Evolutionary conservation across 2,113 vertebrate species (phyloP).

Genomic region (Chloroceryle aenea): DNA sequence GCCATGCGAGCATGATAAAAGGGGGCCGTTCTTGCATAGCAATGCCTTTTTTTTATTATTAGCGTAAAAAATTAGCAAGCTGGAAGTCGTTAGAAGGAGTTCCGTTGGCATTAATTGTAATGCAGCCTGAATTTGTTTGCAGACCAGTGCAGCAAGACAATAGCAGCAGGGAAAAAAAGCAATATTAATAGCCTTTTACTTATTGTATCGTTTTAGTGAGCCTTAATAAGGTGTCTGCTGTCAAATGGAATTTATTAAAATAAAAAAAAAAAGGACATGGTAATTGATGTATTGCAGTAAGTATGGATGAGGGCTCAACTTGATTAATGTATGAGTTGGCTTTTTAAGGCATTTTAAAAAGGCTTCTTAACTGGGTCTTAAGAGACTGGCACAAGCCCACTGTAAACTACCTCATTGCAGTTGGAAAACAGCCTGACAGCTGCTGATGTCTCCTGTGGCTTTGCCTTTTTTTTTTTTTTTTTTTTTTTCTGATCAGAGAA

Average conservation of each 20-base stretch:
- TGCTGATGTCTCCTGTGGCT: slow-evolving; percentile 78
- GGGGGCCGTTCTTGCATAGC: slow-evolving; percentile 86
- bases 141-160: slow-evolving; percentile 83
- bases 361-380: slow-evolving; percentile 86
- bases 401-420: slow-evolving; percentile 83
- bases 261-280: slow-evolving; percentile 74
- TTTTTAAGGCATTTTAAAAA: slow-evolving; percentile 88
- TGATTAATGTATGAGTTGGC: slow-evolving; percentile 92
- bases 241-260: slow-evolving; percentile 88
- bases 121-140: slow-evolving; percentile 84
- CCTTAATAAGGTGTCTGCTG: slow-evolving; percentile 90
- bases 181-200: slow-evolving; percentile 88
- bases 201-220: slow-evolving; percentile 84
- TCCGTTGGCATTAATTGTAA: slow-evolving; percentile 83
- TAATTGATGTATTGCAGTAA: slow-evolving; percentile 91
- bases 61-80: slow-evolving; percentile 93
- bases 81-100: slow-evolving; percentile 89
- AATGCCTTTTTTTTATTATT: slow-evolving; percentile 92
- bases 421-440: slow-evolving; percentile 85
- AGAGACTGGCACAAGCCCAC: slow-evolving; percentile 81
- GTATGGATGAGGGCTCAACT: slow-evolving; percentile 81
- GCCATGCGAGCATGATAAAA: slow-evolving; percentile 79
- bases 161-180: slow-evolving; percentile 78
- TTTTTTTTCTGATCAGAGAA: slow-evolving; percentile 79
- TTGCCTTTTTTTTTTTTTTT: slow-evolving; percentile 59